Percentiles rank a stretch among this genome's conserved stretches.
Evolutionary conservation across 1,140 invertebrate species (phyloP).

Genomic region (Drosophila santomea): DNA sequence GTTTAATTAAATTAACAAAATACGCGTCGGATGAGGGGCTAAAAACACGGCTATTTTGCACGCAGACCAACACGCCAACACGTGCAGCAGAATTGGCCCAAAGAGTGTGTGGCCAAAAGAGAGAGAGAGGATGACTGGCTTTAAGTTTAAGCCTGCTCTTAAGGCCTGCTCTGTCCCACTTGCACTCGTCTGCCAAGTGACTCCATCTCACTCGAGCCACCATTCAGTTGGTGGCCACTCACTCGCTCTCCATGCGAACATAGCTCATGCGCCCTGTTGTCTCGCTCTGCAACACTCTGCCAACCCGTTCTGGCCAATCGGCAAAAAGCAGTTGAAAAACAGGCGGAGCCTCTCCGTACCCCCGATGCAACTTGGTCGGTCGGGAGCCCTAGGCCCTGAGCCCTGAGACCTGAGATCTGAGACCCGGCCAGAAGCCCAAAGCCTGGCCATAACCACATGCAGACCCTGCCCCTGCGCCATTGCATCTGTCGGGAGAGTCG

Average conservation of each 20-base stretch:
- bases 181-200: slow-evolving; percentile 6
- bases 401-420: slow-evolving; percentile 17
- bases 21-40: slow-evolving; percentile 66
- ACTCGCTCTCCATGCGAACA: slow-evolving; percentile 33
- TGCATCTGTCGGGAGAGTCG: slow-evolving; percentile 60
- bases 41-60: slow-evolving; percentile 75
- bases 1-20: slow-evolving; percentile 83
- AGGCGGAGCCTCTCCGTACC: slow-evolving; percentile 58
- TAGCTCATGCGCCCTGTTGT: slow-evolving; percentile 37
- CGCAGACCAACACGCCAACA: slow-evolving; percentile 62
- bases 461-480: slow-evolving; percentile 62
- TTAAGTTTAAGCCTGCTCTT: slow-evolving; percentile 33
- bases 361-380: slow-evolving; percentile 16
- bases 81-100: slow-evolving; percentile 53
- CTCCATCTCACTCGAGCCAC: slow-evolving; percentile 27
- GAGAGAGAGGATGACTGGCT: slow-evolving; percentile 1
- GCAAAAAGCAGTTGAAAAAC: slow-evolving; percentile 58
- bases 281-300: slow-evolving; percentile 55
- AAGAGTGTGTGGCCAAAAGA: slow-evolving; percentile 36
- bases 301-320: slow-evolving; percentile 50
- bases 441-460: slow-evolving; percentile 27
- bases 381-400: slow-evolving; percentile 16
- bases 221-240: slow-evolving; percentile 44
- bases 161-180: slow-evolving; percentile 10
- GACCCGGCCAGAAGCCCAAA: background rate